Base-by-base conservation (phyloP, 2,888 invertebrate species). In the Dryobota labecula region DNA sequence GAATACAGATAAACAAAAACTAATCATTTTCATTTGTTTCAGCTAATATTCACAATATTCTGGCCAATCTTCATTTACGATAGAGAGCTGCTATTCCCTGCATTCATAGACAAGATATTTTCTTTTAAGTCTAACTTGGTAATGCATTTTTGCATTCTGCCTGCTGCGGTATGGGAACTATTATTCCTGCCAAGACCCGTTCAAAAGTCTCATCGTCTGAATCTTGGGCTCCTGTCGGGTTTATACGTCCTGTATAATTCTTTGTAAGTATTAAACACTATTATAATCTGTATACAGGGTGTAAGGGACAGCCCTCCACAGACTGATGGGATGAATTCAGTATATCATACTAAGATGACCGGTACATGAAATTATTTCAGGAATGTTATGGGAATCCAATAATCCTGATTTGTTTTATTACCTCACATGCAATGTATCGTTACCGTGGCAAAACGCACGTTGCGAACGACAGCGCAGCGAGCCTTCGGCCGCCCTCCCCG, bases 1-100 rank as follows among this genome's bases (percentile, higher is more conserved):
- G n/a, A n/a, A n/a, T n/a, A n/a, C n/a, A n/a, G n/a, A n/a, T n/a
- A n/a, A n/a, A n/a, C n/a, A n/a, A n/a, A n/a, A n/a, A n/a, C n/a
- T n/a, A n/a, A n/a, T n/a, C n/a, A n/a, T n/a, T 45, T 30, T 30
- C 27, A 27, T 43, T 61, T 76, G 18, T 93, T 93, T 24, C 90
- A 93, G 93, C 6, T 89, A 0, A 83, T 93, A 4, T 88, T 89
- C 58, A 27, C 76, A 4, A 3, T 91, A 7, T 93, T 93, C 84
- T 93, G 93, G 93, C 86, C 92, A 0, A 38, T 93, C 11, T 93
- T 86, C 72, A 49, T 91, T 0, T 89, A 87, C 60, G 87, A 93
- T 62, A 80, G 90, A 49, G 84, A 78, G 7, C 70, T 92, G 0
- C 74, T 93, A 1, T 92, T 89, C 76, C 93, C 93, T 0, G 82